Percentiles rank a stretch among this genome's conserved stretches.
These are phyloP conservation scores for Tetrapedia diversipes DNA, from an alignment of 2,888 invertebrate genomes.

Conservation along the genomic window DNA sequence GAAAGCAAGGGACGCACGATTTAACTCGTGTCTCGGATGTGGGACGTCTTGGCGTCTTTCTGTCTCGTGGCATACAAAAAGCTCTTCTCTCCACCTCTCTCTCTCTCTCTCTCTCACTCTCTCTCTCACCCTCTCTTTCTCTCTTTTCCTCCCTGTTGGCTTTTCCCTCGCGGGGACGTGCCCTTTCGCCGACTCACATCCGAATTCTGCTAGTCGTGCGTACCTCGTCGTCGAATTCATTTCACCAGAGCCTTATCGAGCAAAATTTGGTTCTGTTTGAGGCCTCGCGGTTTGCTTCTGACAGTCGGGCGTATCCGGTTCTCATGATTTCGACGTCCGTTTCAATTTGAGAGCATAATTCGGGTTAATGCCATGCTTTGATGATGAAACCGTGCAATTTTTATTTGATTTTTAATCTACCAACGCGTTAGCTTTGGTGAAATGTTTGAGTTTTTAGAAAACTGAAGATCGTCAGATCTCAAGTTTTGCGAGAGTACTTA, in stretches of 20 bases:
- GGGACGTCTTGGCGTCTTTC: conserved; percentile 70
- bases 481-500: too few species aligned
- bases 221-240: conserved; percentile 14
- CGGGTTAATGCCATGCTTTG: too few species aligned
- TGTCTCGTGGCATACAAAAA: conserved; percentile 70
- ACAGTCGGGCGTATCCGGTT: too few species aligned
- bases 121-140: not conserved
- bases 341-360: too few species aligned
- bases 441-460: too few species aligned
- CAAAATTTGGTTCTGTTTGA: not conserved
- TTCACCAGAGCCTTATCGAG: conserved; percentile 14
- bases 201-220: not conserved
- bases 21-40: conserved; percentile 56
- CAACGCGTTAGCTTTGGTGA: too few species aligned
- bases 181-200: not conserved
- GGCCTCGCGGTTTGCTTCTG: too few species aligned
- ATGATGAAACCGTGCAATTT: too few species aligned
- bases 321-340: too few species aligned
- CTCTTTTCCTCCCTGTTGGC: not conserved
- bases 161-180: not conserved
- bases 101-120: not conserved
- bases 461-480: too few species aligned
- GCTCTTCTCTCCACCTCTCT: conserved; percentile 21
- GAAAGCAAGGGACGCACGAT: conserved; percentile 28
- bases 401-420: too few species aligned